phyloP scores from a whole-genome alignment of 2,888 invertebrate species.

The Eupithecia subfuscata region DNA sequence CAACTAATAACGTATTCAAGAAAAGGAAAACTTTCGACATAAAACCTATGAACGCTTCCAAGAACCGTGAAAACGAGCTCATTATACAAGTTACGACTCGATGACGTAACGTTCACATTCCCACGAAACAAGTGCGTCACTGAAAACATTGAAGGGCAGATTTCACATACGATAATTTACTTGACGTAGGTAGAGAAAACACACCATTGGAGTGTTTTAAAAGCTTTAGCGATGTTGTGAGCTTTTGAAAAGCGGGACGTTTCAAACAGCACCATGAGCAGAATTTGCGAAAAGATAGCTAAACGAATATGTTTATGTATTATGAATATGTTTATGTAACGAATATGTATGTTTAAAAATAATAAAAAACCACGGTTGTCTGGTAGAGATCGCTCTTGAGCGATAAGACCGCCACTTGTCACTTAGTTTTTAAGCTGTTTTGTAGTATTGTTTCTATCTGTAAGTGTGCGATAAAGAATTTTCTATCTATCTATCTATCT shows the following conservation, averaged over 20 bases:
- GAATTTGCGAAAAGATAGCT: not conserved
- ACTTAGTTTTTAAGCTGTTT: no score
- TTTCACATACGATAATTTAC: not conserved
- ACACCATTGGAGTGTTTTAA: not conserved
- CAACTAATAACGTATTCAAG: conserved; percentile 27
- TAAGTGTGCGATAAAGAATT: no score
- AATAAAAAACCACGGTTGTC: no score
- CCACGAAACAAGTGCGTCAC: conserved; percentile 17
- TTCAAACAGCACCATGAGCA: not conserved
- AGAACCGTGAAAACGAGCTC: conserved; percentile 32
- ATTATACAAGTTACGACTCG: conserved; percentile 9
- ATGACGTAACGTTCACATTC: conserved; percentile 21
- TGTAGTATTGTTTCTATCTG: no score
- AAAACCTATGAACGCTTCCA: conserved; percentile 21
- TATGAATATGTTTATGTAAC: no score
- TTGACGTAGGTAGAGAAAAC: not conserved
- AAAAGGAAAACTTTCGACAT: conserved; percentile 22
- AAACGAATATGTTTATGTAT: no score
- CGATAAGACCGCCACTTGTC: no score
- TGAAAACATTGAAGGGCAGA: not conserved
- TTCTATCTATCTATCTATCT: no score
- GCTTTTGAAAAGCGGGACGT: not conserved
- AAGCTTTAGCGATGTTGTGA: not conserved
- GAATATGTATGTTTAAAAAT: not conserved
- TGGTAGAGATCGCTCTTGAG: no score